Evolutionary conservation across 2,888 invertebrate species (phyloP), one percentile per base, ranked within the genome.

Genomic region (Lymantria monacha): DNA sequence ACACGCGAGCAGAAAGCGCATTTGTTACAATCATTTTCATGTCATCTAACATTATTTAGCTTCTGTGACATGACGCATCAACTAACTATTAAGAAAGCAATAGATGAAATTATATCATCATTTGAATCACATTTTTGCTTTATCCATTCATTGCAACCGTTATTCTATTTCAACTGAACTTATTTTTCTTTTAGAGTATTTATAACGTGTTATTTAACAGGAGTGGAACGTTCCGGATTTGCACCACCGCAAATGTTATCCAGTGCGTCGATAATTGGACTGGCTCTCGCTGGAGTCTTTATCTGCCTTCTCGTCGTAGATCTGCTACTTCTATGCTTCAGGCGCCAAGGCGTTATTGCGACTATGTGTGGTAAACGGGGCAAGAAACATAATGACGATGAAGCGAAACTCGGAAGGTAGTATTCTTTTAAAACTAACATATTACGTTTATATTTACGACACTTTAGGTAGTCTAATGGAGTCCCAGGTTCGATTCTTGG

Each of bases 241-340:
- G 90, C 90, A 30, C 87, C 85, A 47, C 83, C 87, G 13, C 92
- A 94, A 53, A 81, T 92, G 46, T 90, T 95, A 57, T 94, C 94
- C 65, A 95, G 95, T 70, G 94, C 94, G 11, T 93, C 96, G 51
- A 96, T 98, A 70, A 95, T 98, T 67, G 96, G 96, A 58, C 94
- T 98, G 68, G 96, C 97, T 33, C 92, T 98, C 54, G 95, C 95
- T 41, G 95, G 96, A 44, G 94, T 98, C 43, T 92, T 96, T 46
- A 87, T 96, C 61, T 93, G 97, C 59, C 91, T 98, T 56, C 87
- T 98, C 69, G 92, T 98, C 61, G 94, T 98, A 68, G 98, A 99
- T 79, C 91, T 97, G 9, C 93, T 96, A 38, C 97, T 98, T 77
- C 95, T 95, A 81, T 89, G 94, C 92, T 85, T 93, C 59, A 92